Evolutionary conservation across 2,113 vertebrate genomes (phyloP), one percentile per base, ranked within the genome.

Genomic region (Lagopus leucura): DNA sequence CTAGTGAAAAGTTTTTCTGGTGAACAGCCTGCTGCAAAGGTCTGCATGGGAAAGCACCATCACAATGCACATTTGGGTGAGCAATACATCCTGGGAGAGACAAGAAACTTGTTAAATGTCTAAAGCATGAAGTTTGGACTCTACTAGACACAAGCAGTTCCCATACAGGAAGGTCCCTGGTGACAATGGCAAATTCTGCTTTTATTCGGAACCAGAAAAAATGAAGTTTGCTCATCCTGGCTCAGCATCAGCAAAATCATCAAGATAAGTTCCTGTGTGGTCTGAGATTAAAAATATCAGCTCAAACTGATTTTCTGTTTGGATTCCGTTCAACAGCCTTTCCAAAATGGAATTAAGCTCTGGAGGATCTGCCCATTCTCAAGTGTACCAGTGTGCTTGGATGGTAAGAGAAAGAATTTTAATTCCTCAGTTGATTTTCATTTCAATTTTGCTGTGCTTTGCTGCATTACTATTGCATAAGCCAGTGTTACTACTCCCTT

Each of bases 241-340:
- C 75, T 70, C 71, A 88, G 71, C 71, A 73, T 82, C 90, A 96
- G 78, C 63, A 77, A 89, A 89, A 91, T 79, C 63, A 28, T 87
- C 19, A 5, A 48, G 61, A 48, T 82, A 84, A 2, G 30, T 82
- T 89, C 40, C 27, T 94, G 75, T 95, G 82, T 85, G 79, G 82
- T 88, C 90, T 66, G n/a, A 91, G 55, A 74, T 71, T 12, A n/a
- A 90, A 82, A 88, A 12, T 45, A 77, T 7, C 30, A 45, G n/a
- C n/a, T 85, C 43, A 63, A 40, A 77, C 65, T 63, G 20, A 6
- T 52, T 73, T 91, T 69, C 34, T 94, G 34, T 82, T 76, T 2
- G 5, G 42, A 84, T 91, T 84, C 70, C 61, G 38, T 65, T 82
- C 43, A 85, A 54, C n/a, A 79, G 8, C 16, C 64, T 82, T 64